Evolutionary conservation across 2,113 vertebrate species (phyloP), one percentile per base, ranked within the genome.

Genomic region (Theropithecus gelada): DNA sequence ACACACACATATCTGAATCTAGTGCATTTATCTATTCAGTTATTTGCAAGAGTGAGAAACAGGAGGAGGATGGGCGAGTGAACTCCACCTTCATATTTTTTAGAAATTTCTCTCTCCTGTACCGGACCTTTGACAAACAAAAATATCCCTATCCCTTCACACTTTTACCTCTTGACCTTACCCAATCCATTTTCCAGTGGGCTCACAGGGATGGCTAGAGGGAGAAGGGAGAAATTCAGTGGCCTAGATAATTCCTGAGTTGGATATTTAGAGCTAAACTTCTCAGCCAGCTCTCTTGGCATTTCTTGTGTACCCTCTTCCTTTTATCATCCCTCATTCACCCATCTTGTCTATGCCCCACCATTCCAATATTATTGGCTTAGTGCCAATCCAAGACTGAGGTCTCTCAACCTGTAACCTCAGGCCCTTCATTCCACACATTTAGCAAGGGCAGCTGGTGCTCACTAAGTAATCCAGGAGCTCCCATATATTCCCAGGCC

Each of bases 281-380:
- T 18, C 4, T 61, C 38, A 94, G 45, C 30, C 68, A 80, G 8
- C 8, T 70, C 3, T 73, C 55, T 91, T 92, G 43, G 20, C 38
- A 78, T 64, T 88, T 68, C 64, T 85, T 61, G 5, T 1, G 72
- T 72, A 9, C 30, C 32, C 3, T 35, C 35, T 82, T 92, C 55
- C 20, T 91, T 57, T 84, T 22, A 84, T 80, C 20, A 80, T 2
- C 5, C 18, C n/a, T 2, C 35, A 48, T 73, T 81, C n/a, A 64
- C 18, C 70, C 7, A 8, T 30, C 16, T 30, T 2, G 0, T 16
- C 30, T 83, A 3, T 30, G 2, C 22, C 11, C 45, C 27, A 30
- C 18, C 81, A 35, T 30, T 25, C 32, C 81, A 61, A 1, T 0
- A 6, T 61, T 25, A 45, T 1, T 87, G 48, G 35, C 52, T 80